Base-by-base conservation (phyloP, 2,888 invertebrate species). In the Nesidiocoris tenuis region DNA sequence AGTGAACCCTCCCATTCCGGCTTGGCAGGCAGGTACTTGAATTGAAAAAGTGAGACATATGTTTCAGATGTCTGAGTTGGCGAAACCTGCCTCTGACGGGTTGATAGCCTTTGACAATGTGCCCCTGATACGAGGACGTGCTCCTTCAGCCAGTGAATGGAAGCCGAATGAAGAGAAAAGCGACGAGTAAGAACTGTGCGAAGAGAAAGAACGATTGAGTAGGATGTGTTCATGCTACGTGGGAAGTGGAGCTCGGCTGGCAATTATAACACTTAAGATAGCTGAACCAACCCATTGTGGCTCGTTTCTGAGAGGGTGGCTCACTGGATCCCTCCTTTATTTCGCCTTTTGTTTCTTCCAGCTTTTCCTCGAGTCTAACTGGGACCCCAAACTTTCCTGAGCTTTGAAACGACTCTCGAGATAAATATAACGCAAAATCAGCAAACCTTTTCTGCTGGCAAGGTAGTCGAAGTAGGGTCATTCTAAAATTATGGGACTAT, bases 211-310 rank as follows among this genome's bases (percentile, higher is more conserved):
- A n/a, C n/a, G n/a, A n/a, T n/a, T n/a, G n/a, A n/a, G n/a, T n/a
- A n/a, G n/a, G n/a, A n/a, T n/a, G n/a, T n/a, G n/a, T n/a, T n/a
- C n/a, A n/a, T n/a, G n/a, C n/a, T n/a, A 7, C 39, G 39, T 7
- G 39, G 39, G 39, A 39, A n/a, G n/a, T n/a, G 39, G 12, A 39
- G 39, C 39, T 39, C 39, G 39, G 39, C 39, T 39, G 39, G 70
- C 70, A 70, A 70, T 70, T 70, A 70, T 70, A 70, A 23, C 70
- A 70, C 70, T 70, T 70, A 24, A 70, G 70, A 70, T 70, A 70
- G 59, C 70, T 59, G 59, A 59, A 57, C 18, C 59, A 56, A 70
- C n/a, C n/a, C n/a, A n/a, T n/a, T n/a, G n/a, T n/a, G n/a, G n/a
- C n/a, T n/a, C n/a, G n/a, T n/a, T n/a, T 56, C 56, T 2, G n/a